Evolutionary conservation across 2,888 invertebrate genomes (phyloP), one percentile per base, ranked within the genome.

Genomic region (Eudasyphora cyanicolor): DNA sequence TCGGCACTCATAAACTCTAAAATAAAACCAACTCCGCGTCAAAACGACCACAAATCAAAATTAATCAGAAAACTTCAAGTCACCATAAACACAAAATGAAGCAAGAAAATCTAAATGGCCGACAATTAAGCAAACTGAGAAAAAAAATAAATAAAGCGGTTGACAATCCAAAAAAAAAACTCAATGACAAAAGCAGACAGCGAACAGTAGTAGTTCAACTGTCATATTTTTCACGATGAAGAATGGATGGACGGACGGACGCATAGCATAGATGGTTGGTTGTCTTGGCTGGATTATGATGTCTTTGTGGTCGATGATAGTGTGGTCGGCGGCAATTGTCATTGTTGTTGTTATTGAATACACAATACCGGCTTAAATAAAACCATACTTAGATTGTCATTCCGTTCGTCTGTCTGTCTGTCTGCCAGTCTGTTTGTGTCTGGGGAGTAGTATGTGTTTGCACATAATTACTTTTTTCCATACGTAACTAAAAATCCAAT

Each of bases 61-160:
- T 67, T 67, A 67, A 24, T 0, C 24, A 14, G 42, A n/a, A 38
- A 67, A 67, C 38, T 64, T 64, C 12, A 42, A 67, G 24, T 19
- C 42, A 12, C 24, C 35, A 24, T 1, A 14, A 17, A 17, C 62
- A 2, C 29, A n/a, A 67, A 35, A 67, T 67, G 38, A 38, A 67
- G 42, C 67, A 67, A 42, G 21, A 38, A 60, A 67, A 38, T 42
- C 42, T 67, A 42, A 42, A 67, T 38, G 35, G 60, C 42, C 67
- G 27, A 27, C 57, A 57, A 57, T 57, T 57, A 67, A 67, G 42
- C 42, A 42, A 19, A 67, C n/a, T n/a, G n/a, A n/a, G n/a, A n/a
- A n/a, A n/a, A n/a, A n/a, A n/a, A n/a, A n/a, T n/a, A n/a, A n/a
- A n/a, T n/a, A 24, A 67, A 24, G n/a, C 45, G 14, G 67, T 17